Evolutionary conservation across 2,113 vertebrate genomes (phyloP).

Genomic region (Macquaria australasica): DNA sequence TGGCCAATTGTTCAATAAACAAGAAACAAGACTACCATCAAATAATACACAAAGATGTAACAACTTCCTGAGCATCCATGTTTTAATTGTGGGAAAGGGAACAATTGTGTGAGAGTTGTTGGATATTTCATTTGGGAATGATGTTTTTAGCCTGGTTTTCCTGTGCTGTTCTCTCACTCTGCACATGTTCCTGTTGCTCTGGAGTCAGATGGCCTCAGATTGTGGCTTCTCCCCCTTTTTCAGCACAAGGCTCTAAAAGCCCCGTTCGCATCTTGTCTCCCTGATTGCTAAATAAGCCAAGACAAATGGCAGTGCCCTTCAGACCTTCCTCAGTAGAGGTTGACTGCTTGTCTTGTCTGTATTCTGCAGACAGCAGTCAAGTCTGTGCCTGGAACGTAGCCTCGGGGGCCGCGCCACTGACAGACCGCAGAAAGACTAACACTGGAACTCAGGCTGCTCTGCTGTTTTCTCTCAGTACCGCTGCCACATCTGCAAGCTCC

Average conservation of each 20-base stretch:
- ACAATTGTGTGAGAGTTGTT: too few species aligned
- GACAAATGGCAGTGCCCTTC: constrained; percentile 65
- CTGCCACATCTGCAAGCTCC: constrained; percentile 18
- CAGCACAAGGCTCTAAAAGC: constrained; percentile 26
- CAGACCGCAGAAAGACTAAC: constrained; percentile 42
- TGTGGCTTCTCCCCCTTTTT: constrained; percentile 12
- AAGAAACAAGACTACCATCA: too few species aligned
- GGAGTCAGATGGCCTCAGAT: background rate
- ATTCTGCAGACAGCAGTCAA: constrained; percentile 54
- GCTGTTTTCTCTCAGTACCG: constrained; percentile 37
- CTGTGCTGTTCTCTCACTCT: background rate
- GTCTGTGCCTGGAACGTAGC: constrained; percentile 51
- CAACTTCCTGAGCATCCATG: background rate
- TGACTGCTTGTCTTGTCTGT: constrained; percentile 62
- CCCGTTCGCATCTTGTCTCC: constrained; percentile 30
- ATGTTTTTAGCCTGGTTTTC: background rate
- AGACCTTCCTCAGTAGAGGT: constrained; percentile 48
- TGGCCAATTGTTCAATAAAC: background rate
- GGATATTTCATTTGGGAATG: background rate
- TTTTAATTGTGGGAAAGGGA: background rate
- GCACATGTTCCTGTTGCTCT: background rate
- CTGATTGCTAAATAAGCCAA: constrained; percentile 63
- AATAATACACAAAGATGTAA: background rate
- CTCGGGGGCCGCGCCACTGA: constrained; percentile 46
- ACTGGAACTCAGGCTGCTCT: constrained; percentile 6